Base-by-base conservation (phyloP, 2,113 vertebrate genomes). In the Aptenodytes forsteri region DNA sequence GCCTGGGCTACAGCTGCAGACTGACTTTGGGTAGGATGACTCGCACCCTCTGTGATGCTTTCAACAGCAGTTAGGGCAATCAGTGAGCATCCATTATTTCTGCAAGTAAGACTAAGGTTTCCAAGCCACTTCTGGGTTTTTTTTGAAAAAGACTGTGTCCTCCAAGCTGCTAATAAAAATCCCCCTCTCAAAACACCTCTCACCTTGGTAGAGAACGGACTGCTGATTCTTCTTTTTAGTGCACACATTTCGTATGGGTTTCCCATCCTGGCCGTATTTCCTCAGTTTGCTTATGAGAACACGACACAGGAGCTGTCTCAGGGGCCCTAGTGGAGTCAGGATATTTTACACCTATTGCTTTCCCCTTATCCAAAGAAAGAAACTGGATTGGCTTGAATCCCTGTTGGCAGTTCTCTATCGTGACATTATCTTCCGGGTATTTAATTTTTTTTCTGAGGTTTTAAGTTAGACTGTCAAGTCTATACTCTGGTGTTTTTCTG, bases 171-270 rank as follows among this genome's bases (percentile, higher is more conserved):
- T 77, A 34, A 83, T n/a, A 77, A 88, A 96, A 82, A n/a, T 26
- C 3, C 3, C 2, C 7, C 50, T 78, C 65, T 85, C 32, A 55
- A 91, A 94, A 79, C 32, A 87, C 15, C 29, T 40, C 62, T 85
- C 19, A 86, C 21, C 54, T 80, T 40, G 13, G 7, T 22, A 76
- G 47, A 72, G 52, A 72, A 93, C 2, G 0, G 11, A 40, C 34
- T 79, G 36, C 18, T 73, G 44, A 61, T 76, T 72, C n/a, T 72
- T 65, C 14, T 13, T 97, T 20, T 44, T 47, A 83, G 22, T 59
- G 40, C 20, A 64, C 13, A 21, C 0, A 0, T 83, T 92, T 80
- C 4, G 0, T 27, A 30, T 17, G 27, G 1, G 9, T 65, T 89
- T 87, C 55, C 65, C 27, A 81, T 58, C 11, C 50, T 89, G 38